phyloP scores from a whole-genome alignment of 2,888 invertebrate species.

The Eupithecia tripunctaria region DNA sequence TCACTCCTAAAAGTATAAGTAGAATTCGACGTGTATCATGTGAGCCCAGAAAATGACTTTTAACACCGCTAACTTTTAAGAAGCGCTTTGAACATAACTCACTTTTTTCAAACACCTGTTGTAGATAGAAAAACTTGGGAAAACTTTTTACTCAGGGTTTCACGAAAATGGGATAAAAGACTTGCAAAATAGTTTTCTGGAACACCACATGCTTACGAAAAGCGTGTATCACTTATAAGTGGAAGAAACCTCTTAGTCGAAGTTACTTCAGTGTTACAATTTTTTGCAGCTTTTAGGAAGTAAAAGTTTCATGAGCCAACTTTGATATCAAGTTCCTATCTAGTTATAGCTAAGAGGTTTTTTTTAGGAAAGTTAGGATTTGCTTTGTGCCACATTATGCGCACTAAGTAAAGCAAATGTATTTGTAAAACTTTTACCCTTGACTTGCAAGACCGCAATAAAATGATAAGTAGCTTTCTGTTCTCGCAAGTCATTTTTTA shows the following conservation, averaged over 20 bases:
- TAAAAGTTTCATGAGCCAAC: constrained; percentile 32
- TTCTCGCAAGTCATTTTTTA: background rate
- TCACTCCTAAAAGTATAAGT: background rate
- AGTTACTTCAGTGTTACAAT: constrained; percentile 48
- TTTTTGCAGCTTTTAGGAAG: constrained; percentile 47
- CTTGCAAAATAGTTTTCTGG: constrained; percentile 80
- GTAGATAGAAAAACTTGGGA: constrained; percentile 67
- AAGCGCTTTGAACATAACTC: constrained; percentile 52
- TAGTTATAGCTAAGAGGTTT: constrained; percentile 19
- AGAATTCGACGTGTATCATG: background rate
- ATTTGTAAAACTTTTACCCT: background rate
- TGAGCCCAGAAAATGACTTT: background rate
- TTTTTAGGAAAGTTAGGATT: constrained; percentile 28
- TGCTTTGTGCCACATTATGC: background rate
- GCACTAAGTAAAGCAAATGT: too few species aligned
- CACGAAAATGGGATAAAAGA: constrained; percentile 81
- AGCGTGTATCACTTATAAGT: constrained; percentile 65
- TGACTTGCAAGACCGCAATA: background rate
- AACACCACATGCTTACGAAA: constrained; percentile 77
- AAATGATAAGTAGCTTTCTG: background rate
- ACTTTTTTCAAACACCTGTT: constrained; percentile 79
- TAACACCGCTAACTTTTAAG: constrained; percentile 36
- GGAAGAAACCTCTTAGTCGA: constrained; percentile 57
- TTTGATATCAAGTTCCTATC: constrained; percentile 19
- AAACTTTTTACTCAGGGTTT: constrained; percentile 78